Base-by-base conservation (phyloP, 53 echinoderm and acorn worm species). In the Hippasteria phrygiana region DNA sequence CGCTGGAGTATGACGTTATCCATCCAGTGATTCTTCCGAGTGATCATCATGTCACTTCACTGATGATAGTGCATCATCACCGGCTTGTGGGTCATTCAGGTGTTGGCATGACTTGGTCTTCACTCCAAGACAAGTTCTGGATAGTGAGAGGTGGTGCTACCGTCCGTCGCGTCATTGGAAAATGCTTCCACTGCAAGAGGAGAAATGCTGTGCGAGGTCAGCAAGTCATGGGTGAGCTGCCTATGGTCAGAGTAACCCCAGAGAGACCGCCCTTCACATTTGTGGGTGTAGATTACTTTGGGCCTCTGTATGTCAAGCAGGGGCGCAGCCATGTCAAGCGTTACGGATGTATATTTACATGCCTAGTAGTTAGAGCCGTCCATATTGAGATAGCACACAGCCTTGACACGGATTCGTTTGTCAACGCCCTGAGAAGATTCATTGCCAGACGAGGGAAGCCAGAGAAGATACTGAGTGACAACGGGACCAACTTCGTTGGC, bases 181-280 rank as follows among this genome's bases (percentile, higher is more conserved):
- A 92, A 29, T 91, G 94, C 65, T 47, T 94, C 42, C 29, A 27
- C 0, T 94, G 90, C 37, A 94, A 73, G 53, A 76, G 40, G 22
- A 45, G 89, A 51, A 94, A 90, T 50, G 80, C 75, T 24, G 33
- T 51, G 0, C 83, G 27, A 9, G 46, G 73, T 18, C 73, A 92
- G 28, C 94, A 94, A 48, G 34, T 88, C 29, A 94, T 94, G 92
- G 92, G 85, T 33, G 92, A 92, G 10, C 83, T 94, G 11, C 92
- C 92, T 26, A 46, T 32, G 6, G 78, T 35, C 4, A 55, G 92
- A 37, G 94, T 94, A 2, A 94, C 94, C 8, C 85, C 92, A 41
- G 80, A 90, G 12, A 92, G 82, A 31, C 88, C 94, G 59, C 90
- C 92, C 1, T 94, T 92, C 39, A 75, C 90, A 2, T 67, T 35